These are phyloP conservation scores for Tachuris rubrigastra DNA, from an alignment of 2,113 vertebrate species.

Conservation along the genomic window DNA sequence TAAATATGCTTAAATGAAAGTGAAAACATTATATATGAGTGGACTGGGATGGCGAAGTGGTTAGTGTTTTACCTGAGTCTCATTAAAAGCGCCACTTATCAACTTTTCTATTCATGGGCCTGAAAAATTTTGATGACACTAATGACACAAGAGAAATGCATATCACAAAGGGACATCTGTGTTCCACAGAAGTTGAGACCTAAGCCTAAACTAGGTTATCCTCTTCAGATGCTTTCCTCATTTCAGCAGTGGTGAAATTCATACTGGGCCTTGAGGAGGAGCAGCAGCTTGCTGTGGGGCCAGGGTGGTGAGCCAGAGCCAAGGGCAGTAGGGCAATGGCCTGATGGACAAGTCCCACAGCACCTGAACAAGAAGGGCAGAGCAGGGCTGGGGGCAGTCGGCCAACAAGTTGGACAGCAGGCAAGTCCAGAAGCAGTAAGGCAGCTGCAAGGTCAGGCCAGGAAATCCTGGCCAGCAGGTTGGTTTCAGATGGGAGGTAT, in stretches of 20 bases:
- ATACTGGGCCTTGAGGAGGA: background rate
- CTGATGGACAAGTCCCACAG: background rate
- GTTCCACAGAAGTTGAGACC: background rate
- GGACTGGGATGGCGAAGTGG: background rate
- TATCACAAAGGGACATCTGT: background rate
- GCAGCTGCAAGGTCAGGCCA: background rate
- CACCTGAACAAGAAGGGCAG: background rate
- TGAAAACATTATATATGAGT: background rate
- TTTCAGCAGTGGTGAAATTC: background rate
- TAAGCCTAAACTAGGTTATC: background rate
- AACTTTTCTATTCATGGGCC: background rate
- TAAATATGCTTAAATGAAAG: background rate
- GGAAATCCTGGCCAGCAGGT: background rate
- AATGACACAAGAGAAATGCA: background rate
- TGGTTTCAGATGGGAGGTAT: fast-evolving
- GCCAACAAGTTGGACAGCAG: fast-evolving
- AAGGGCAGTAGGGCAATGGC: background rate
- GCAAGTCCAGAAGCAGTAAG: background rate
- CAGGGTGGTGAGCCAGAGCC: fast-evolving
- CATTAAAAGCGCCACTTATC: background rate
- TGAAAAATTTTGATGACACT: background rate
- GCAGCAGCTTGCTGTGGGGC: background rate
- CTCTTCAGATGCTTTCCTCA: background rate
- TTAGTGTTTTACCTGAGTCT: background rate
- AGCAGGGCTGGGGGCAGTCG: background rate